Base-by-base conservation (phyloP, 2,888 invertebrate genomes). In the Harmothoe impar region DNA sequence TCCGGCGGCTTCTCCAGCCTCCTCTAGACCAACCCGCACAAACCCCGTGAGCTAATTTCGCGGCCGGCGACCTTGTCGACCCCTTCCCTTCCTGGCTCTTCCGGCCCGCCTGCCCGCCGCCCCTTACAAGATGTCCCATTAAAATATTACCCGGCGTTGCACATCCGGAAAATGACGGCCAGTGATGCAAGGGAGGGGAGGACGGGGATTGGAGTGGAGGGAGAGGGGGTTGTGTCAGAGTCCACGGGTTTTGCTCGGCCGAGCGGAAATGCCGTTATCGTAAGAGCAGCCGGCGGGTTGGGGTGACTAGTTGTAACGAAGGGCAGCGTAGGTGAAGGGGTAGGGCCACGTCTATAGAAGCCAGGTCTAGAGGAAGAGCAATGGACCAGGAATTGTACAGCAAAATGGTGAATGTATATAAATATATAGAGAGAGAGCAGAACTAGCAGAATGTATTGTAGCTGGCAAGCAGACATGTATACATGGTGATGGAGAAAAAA, bases 101-200 rank as follows among this genome's bases (percentile, higher is more conserved):
- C 35, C 84, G n/a, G 17, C 43, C 84, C n/a, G 84, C 84, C 43
- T 20, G 33, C n/a, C 84, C 35, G 33, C 35, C 25, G 84, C 3
- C 43, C 84, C 78, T 33, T 86, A 86, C 54, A 86, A 86, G 86
- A 56, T 54, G 86, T 54, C 86, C 52, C 86, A 86, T 86, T 86
- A 86, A 86, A 86, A 29, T 54, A 86, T 86, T 86, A 86, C 86
- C 86, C 31, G 20, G 86, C 29, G 86, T 86, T 86, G 33, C 86
- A 54, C 35, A 25, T n/a, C 86, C 86, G 54, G 29, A 52, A 86
- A 86, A 86, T 86, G 52, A 86, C 56, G 86, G 54, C 31, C 54
- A 52, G 25, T 86, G 86, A 86, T 86, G 86, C 86, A 86, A 86
- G 86, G 25, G 25, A 15, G 29, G 43, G 43, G 10, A 43, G 43